Conservation (phyloP, 2,113 vertebrate species). For the Carassius auratus region DNA sequence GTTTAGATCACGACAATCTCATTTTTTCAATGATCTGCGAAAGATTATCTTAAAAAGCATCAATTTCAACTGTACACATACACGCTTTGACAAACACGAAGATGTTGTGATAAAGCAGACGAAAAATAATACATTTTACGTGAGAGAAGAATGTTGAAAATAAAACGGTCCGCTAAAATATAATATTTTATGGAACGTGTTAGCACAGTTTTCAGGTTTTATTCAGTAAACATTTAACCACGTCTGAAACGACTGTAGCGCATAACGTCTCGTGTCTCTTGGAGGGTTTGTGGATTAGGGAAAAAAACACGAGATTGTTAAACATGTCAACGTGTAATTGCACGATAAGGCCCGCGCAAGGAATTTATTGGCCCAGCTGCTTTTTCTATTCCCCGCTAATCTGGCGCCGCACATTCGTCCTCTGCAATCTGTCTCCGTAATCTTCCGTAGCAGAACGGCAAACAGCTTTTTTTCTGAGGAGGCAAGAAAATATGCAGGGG, state of each 20-base stretch:
- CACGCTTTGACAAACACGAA: background rate
- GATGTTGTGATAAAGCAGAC: background rate
- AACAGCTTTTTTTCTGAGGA: conserved; percentile 93
- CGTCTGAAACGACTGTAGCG: conserved; percentile 63
- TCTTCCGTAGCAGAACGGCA: conserved; percentile 94
- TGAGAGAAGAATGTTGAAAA: background rate
- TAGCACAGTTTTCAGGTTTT: background rate
- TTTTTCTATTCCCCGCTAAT: conserved; percentile 98
- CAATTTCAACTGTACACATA: background rate
- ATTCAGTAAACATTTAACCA: conserved; percentile 48
- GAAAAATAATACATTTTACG: background rate
- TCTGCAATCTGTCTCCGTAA: conserved; percentile 99
- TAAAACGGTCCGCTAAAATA: background rate
- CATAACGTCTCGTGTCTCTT: conserved; percentile 85
- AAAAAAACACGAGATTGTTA: conserved; percentile 94
- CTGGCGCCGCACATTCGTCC: conserved; percentile 94
- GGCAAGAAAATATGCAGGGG: conserved; percentile 91
- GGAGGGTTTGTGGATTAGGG: conserved; percentile 89
- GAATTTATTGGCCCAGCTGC: conserved; percentile 97
- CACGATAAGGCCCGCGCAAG: conserved; percentile 94
- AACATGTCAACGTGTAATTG: conserved; percentile 91
- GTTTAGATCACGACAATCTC: background rate
- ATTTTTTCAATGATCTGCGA: background rate
- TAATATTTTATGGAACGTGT: background rate
- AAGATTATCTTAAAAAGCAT: background rate